Conservation (phyloP, 2,797 vertebrate species). For the Sebastes itinus region DNA sequence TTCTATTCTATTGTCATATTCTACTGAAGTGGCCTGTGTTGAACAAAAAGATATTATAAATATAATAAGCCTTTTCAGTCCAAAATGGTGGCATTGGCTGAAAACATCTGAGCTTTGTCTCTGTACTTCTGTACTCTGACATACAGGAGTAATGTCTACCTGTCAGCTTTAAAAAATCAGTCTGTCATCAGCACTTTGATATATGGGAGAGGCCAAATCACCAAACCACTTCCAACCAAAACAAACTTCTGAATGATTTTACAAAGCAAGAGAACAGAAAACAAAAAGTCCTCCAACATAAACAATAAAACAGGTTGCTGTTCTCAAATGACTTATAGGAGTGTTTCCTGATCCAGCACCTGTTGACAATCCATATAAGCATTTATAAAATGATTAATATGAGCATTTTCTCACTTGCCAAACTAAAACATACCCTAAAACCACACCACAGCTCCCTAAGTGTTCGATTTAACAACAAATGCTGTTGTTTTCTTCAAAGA, state of each 20-base stretch:
- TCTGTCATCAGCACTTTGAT: neutral
- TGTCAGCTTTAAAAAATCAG: neutral
- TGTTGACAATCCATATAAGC: neutral
- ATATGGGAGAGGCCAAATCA: neutral
- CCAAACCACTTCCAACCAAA: neutral
- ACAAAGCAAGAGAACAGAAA: neutral
- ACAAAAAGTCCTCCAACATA: neutral
- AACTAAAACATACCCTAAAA: neutral
- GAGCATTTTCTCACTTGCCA: neutral
- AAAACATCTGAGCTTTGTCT: too few relatives aligned
- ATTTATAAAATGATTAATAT: neutral
- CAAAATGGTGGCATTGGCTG: too few relatives aligned
- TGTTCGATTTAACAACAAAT: neutral
- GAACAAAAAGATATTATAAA: too few relatives aligned
- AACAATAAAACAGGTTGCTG: neutral
- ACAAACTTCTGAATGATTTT: neutral
- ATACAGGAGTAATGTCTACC: too few relatives aligned
- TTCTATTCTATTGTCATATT: too few relatives aligned
- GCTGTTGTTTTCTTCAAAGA: neutral
- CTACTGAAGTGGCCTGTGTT: too few relatives aligned
- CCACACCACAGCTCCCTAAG: neutral
- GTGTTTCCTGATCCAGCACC: neutral
- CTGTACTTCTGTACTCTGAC: accelerated
- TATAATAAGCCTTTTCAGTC: too few relatives aligned
- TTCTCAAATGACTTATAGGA: neutral